Conservation (phyloP, 37 sponge, comb jelly and placozoan genomes). For the Amphimedon queenslandica region DNA sequence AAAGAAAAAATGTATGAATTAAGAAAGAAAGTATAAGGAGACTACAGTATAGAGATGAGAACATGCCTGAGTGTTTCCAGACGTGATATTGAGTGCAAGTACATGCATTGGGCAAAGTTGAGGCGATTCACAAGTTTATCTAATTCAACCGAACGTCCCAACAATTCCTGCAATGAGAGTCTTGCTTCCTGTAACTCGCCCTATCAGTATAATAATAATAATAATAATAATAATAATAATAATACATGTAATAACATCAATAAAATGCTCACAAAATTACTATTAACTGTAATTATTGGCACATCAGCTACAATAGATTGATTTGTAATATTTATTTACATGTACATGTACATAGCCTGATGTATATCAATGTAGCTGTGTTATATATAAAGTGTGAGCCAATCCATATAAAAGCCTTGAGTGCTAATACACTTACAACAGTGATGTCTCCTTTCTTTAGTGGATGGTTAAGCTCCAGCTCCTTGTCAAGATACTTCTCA, state of each 20-base stretch:
- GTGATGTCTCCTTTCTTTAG: conserved; percentile 51
- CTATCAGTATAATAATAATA: too few species aligned
- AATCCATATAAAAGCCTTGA: too few species aligned
- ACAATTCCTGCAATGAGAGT: conserved; percentile 40
- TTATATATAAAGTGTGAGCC: not conserved
- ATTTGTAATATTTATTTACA: too few species aligned
- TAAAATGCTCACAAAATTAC: not conserved
- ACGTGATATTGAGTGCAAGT: conserved; percentile 66
- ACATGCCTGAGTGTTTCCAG: conserved; percentile 70
- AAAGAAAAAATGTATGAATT: too few species aligned
- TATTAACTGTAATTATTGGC: too few species aligned
- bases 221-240: conserved; percentile 10
- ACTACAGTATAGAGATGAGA: not conserved
- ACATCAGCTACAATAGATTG: conserved; percentile 2
- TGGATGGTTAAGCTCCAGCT: conserved; percentile 68
- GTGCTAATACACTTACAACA: conserved; percentile 35
- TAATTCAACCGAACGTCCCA: conserved; percentile 55
- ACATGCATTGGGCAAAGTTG: conserved; percentile 73
- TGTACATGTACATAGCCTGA: too few species aligned
- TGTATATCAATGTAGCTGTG: not conserved
- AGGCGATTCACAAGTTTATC: conserved; percentile 49
- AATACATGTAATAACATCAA: too few species aligned
- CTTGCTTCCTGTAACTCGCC: conserved; percentile 67
- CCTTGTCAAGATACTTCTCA: conserved; percentile 68
- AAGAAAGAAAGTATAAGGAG: not conserved